A percentile compares a stretch with the other conserved stretches of the same genome.
Evolutionary conservation across 2,797 vertebrate genomes (phyloP).

Genomic region (Pitangus sulphuratus): DNA sequence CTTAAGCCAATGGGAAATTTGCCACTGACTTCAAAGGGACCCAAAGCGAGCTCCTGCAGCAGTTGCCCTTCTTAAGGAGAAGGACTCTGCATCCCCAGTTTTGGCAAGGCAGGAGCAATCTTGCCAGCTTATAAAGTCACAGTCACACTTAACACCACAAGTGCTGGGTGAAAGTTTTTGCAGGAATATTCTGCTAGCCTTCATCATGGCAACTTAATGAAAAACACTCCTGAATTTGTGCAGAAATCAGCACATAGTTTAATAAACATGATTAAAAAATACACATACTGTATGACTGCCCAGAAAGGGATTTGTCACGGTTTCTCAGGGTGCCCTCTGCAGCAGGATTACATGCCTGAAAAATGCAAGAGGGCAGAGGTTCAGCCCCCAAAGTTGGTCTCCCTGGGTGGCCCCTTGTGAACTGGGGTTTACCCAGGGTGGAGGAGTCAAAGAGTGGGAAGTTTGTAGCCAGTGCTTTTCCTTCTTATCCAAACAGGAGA

Average conservation of each 20-base stretch:
- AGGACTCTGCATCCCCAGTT: neutral
- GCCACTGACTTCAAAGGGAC: conserved; percentile 40
- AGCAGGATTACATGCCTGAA: neutral
- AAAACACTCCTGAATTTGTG: neutral
- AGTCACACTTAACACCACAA: neutral
- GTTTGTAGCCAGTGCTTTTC: neutral
- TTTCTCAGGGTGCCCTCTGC: neutral
- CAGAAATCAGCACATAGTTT: neutral
- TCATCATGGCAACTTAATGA: neutral
- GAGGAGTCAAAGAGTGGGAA: neutral
- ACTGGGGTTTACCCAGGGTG: neutral
- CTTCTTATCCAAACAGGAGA: neutral
- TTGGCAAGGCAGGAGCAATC: neutral
- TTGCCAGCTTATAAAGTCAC: neutral
- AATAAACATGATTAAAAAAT: neutral
- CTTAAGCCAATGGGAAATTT: conserved; percentile 47
- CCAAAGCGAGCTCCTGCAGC: neutral
- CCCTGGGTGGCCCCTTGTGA: neutral
- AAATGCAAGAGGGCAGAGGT: neutral
- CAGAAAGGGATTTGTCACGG: neutral
- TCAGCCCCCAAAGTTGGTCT: neutral
- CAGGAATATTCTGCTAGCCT: neutral
- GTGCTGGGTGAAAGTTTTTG: neutral
- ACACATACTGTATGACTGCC: neutral
- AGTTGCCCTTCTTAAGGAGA: neutral